phyloP scores from a whole-genome alignment of 2,797 vertebrate genomes.

The Amblyraja radiata region DNA sequence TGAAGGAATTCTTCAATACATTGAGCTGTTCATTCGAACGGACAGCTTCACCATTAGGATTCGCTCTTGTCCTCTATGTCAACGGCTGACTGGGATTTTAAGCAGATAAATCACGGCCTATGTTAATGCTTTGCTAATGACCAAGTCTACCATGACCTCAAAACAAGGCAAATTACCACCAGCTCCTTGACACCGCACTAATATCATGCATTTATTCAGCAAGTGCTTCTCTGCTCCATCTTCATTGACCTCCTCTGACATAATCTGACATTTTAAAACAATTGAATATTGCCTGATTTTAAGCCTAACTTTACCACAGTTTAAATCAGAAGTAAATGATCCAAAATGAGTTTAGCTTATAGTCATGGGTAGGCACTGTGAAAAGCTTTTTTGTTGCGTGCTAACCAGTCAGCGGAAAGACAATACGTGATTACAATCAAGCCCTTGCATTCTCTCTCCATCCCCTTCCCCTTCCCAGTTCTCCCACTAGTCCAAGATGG shows the following conservation, averaged over 20 bases:
- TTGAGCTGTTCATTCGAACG: background rate
- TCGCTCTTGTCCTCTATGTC: background rate
- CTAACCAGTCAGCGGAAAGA: too few species aligned
- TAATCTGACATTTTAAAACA: background rate
- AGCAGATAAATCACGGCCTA: background rate
- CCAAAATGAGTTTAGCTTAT: background rate
- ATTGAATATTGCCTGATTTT: background rate
- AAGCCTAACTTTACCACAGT: background rate
- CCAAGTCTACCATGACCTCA: background rate
- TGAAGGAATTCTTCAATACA: background rate
- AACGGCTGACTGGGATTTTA: background rate
- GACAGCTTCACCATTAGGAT: background rate
- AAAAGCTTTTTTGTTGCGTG: too few species aligned
- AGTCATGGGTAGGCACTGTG: too few species aligned
- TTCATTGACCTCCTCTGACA: background rate
- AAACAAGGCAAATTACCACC: background rate
- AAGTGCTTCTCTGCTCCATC: background rate
- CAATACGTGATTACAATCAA: too few species aligned
- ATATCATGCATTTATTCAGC: background rate
- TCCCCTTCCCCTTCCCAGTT: too few species aligned
- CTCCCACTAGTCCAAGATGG: too few species aligned
- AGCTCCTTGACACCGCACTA: background rate
- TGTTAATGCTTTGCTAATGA: background rate
- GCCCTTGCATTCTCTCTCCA: too few species aligned
- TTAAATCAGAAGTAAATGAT: background rate